A percentile compares a stretch with the other conserved stretches of the same genome.
Evolutionary conservation across 2,797 vertebrate species (phyloP).

Genomic region (Microcaecilia unicolor): DNA sequence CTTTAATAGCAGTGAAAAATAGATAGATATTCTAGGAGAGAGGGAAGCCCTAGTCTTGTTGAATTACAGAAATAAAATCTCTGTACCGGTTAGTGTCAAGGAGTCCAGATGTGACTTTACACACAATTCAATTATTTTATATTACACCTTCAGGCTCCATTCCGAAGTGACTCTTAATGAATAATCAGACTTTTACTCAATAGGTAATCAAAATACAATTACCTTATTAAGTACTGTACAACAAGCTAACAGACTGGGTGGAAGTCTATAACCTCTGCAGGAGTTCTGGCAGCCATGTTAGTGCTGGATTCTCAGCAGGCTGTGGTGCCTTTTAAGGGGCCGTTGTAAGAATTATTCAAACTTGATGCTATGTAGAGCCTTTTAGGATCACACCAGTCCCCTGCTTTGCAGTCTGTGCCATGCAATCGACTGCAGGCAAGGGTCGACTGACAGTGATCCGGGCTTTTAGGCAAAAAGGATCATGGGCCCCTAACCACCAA

Average conservation of each 20-base stretch:
- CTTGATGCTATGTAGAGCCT: no score
- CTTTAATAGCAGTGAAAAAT: constrained; percentile 10
- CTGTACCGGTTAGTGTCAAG: constrained; percentile 45
- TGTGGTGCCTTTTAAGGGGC: no score
- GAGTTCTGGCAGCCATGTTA: constrained; percentile 11
- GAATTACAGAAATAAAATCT: constrained; percentile 40
- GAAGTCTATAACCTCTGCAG: constrained; percentile 25
- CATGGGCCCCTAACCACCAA: no score
- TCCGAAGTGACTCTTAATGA: constrained; percentile 56
- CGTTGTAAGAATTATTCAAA: no score
- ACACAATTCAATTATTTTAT: constrained; percentile 57
- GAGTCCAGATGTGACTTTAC: constrained; percentile 54
- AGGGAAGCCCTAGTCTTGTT: constrained; percentile 20
- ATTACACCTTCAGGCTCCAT: constrained; percentile 57
- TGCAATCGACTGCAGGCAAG: no score
- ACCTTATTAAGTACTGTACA: constrained; percentile 47
- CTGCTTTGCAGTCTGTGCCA: no score
- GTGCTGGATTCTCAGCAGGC: constrained; percentile 25
- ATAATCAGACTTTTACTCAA: constrained; percentile 58
- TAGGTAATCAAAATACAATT: constrained; percentile 57
- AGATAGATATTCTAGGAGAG: no score
- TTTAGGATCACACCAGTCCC: no score
- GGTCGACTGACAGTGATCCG: no score
- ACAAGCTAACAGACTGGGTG: constrained; percentile 46
- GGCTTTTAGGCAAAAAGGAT: no score